Evolutionary conservation across 2,888 invertebrate genomes (phyloP).

Genomic region (Meiosimyza decipiens): DNA sequence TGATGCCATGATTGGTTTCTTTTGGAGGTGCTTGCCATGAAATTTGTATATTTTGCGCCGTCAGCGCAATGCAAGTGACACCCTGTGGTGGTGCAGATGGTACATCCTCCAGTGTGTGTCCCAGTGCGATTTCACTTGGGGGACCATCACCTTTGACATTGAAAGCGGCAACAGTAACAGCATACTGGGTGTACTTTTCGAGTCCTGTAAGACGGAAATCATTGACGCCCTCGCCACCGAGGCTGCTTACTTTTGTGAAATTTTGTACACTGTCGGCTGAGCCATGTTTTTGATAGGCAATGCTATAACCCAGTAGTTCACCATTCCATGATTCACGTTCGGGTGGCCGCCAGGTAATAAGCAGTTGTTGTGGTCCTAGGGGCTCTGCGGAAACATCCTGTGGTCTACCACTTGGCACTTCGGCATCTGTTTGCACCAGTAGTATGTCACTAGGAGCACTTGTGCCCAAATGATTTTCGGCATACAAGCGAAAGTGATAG

Average conservation of each 20-base stretch:
- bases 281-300: slow-evolving; percentile 69
- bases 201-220: slow-evolving; percentile 74
- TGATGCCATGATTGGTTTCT: slow-evolving; percentile 74
- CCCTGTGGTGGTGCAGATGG: slow-evolving; percentile 77
- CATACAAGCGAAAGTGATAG: slow-evolving; percentile 72
- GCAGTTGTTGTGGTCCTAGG: slow-evolving; percentile 76
- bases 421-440: slow-evolving; percentile 70
- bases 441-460: slow-evolving; percentile 72
- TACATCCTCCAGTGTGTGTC: slow-evolving; percentile 68
- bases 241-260: slow-evolving; percentile 64
- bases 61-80: slow-evolving; percentile 75
- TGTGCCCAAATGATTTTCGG: slow-evolving; percentile 73
- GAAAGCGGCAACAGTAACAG: slow-evolving; percentile 81
- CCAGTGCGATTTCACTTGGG: slow-evolving; percentile 73
- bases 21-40: slow-evolving; percentile 76
- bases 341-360: slow-evolving; percentile 82
- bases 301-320: slow-evolving; percentile 78
- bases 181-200: slow-evolving; percentile 83
- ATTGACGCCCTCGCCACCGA: slow-evolving; percentile 69
- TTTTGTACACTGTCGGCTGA: slow-evolving; percentile 60
- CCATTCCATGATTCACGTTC: slow-evolving; percentile 80
- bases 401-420: slow-evolving; percentile 79
- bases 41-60: slow-evolving; percentile 78
- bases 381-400: slow-evolving; percentile 75
- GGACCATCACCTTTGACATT: slow-evolving; percentile 85